phyloP scores from a whole-genome alignment of 92 coral and sea anemone genomes.

The Porites cylindrica region DNA sequence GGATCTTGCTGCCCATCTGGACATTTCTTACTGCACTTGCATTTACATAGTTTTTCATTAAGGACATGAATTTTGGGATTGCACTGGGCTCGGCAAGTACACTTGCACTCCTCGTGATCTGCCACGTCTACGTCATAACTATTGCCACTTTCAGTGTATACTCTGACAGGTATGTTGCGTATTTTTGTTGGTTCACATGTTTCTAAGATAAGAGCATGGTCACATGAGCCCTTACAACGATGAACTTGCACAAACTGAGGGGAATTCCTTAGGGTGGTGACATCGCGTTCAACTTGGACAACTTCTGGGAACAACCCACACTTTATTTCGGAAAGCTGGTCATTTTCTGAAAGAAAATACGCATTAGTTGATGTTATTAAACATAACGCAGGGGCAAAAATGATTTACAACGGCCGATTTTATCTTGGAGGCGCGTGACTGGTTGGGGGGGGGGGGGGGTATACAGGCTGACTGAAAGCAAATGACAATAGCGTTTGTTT shows the following conservation, averaged over 20 bases:
- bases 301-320: constrained; percentile 16
- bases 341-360: neutral
- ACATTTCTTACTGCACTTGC: neutral
- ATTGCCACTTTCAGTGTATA: neutral
- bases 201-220: neutral
- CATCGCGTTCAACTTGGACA: constrained; percentile 13
- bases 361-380: neutral
- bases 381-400: too few relatives aligned
- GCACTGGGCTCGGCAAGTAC: constrained; percentile 8
- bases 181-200: neutral
- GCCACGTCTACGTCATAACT: neutral
- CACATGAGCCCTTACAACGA: constrained; percentile 31
- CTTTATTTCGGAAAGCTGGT: neutral
- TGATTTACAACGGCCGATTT: too few relatives aligned
- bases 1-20: neutral
- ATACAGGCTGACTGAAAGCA: too few relatives aligned
- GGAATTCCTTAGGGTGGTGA: neutral
- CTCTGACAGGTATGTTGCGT: neutral
- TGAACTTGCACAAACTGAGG: constrained; percentile 34
- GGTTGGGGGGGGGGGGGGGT: too few relatives aligned
- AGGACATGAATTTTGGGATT: neutral
- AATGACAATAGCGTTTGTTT: too few relatives aligned
- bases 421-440: too few relatives aligned
- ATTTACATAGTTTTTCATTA: neutral
- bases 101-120: constrained; percentile 9